Evolutionary conservation across 2,888 invertebrate genomes (phyloP), one percentile per base, ranked within the genome.

Genomic region (Euproctis similis): DNA sequence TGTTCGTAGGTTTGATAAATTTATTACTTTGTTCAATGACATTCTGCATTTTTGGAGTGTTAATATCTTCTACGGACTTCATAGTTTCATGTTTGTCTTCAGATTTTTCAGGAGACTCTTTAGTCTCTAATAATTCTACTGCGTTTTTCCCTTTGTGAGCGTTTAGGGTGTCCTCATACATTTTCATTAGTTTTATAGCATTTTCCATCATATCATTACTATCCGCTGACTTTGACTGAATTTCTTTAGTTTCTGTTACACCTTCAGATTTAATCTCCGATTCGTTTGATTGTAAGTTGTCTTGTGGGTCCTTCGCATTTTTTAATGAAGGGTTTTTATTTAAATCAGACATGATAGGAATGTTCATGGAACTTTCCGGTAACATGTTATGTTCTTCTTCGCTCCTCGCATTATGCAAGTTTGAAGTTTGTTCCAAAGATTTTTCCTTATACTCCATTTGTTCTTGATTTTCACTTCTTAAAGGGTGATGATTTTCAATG

Each of bases 401-500:
- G n/a, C n/a, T n/a, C n/a, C n/a, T n/a, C n/a, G n/a, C n/a, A n/a
- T n/a, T n/a, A n/a, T n/a, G n/a, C n/a, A n/a, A n/a, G n/a, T n/a
- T n/a, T 14, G 14, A 14, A 4, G 4, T 14, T 6, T 4, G 6
- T 14, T 14, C 6, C 14, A 6, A 14, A 14, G 14, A 14, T 6
- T 4, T 14, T 14, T 14, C 14, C 14, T 14, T 14, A 6, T 14
- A 6, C 4, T 14, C 14, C 14, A 14, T 24, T 1, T 32, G 31
- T 27, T 46, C 22, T 3, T 40, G 36, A 18, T 31, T 34, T 10
- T 51, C 44, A 9, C 40, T 52, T 13, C 8, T 44, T 12, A 46
- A 31, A 24, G 36, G 24, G 8, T 34, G 37, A 17, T 37, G 23
- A 8, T 24, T 36, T 23, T 36, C 34, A 8, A 46, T 26, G n/a